Evolutionary conservation across 2,797 vertebrate genomes (phyloP).

Genomic region (Karalla daura): DNA sequence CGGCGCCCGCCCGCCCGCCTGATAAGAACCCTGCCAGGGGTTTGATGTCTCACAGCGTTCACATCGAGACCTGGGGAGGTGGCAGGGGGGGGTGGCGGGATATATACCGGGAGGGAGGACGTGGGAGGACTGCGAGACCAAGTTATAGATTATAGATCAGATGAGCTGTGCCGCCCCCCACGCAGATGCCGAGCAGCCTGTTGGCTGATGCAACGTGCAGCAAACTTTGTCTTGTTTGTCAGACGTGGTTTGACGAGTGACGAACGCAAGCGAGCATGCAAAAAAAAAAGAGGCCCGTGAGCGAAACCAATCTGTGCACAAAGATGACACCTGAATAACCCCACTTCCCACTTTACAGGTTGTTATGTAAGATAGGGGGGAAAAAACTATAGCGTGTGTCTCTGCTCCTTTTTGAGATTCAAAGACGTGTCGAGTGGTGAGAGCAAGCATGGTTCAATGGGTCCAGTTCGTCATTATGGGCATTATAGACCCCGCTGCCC

Average conservation of each 20-base stretch:
- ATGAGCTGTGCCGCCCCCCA: slow-evolving; percentile 28
- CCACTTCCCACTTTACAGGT: slow-evolving; percentile 34
- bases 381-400: background rate
- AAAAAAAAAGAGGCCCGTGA: slow-evolving; percentile 33
- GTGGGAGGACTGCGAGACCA: slow-evolving; percentile 32
- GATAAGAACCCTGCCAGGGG: slow-evolving; percentile 48
- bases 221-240: slow-evolving; percentile 56
- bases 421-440: slow-evolving; percentile 12
- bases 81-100: too few relatives aligned
- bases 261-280: slow-evolving; percentile 10
- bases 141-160: slow-evolving; percentile 47
- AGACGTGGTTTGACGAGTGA: slow-evolving; percentile 42
- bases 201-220: slow-evolving; percentile 71
- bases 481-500: too few relatives aligned
- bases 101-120: slow-evolving; percentile 10
- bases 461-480: slow-evolving; percentile 48
- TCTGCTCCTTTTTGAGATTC: slow-evolving; percentile 15
- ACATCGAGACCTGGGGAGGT: too few relatives aligned
- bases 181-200: slow-evolving; percentile 23
- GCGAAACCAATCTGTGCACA: slow-evolving; percentile 20
- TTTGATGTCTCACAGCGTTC: slow-evolving; percentile 56
- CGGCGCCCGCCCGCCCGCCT: slow-evolving; percentile 51
- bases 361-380: slow-evolving; percentile 50
- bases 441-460: slow-evolving; percentile 48
- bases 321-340: slow-evolving; percentile 57